Conservation (phyloP, 2,797 vertebrate species). For the Acipenser transmontanus region DNA sequence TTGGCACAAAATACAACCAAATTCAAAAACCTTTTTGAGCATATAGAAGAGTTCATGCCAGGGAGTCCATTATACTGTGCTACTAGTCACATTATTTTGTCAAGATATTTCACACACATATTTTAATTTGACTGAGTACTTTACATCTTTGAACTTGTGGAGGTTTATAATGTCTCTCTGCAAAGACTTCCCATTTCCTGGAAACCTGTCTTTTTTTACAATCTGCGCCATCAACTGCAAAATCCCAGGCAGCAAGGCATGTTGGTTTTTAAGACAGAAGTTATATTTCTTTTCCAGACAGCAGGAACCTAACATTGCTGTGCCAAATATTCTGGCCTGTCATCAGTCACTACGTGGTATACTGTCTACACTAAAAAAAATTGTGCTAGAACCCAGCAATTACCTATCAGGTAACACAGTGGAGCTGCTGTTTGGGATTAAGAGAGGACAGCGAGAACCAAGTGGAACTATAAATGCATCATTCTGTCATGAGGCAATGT, state of each 20-base stretch:
- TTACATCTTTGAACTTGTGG: no score
- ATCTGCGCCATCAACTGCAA: neutral
- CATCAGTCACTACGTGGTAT: neutral
- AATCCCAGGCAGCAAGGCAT: neutral
- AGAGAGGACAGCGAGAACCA: conserved; percentile 1
- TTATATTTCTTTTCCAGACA: conserved; percentile 6
- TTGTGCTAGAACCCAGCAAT: neutral
- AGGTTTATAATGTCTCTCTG: no score
- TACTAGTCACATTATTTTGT: no score
- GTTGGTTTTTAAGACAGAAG: neutral
- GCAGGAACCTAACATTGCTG: neutral
- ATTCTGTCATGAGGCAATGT: conserved; percentile 13
- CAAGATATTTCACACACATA: no score
- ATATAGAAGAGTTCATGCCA: no score
- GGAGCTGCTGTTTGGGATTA: neutral
- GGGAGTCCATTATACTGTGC: no score
- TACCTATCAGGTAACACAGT: neutral
- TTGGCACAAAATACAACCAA: neutral
- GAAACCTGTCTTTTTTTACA: neutral
- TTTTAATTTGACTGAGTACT: no score
- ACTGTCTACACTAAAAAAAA: neutral
- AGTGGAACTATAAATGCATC: conserved; percentile 12
- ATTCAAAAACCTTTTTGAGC: no score
- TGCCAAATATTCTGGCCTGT: conserved; percentile 6
- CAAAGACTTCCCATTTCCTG: neutral